Evolutionary conservation across 2,113 vertebrate genomes (phyloP), one percentile per base, ranked within the genome.

Genomic region (Notechis scutatus): DNA sequence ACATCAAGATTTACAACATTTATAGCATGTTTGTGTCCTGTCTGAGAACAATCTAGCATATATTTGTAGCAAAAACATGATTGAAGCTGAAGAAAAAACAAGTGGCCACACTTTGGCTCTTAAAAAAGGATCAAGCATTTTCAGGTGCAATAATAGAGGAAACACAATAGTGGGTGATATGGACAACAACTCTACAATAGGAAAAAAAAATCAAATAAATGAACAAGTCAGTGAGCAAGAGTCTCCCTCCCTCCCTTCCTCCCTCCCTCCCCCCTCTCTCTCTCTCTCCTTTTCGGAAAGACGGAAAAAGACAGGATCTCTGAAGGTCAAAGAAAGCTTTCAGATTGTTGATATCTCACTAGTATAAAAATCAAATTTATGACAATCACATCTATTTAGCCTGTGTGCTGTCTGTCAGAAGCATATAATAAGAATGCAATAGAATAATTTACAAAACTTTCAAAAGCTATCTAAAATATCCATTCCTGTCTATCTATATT

Each of bases 181-280:
- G 39, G 69, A 39, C 2, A 39, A 20, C n/a, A 74, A 74, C 6
- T 39, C n/a, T 74, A 39, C n/a, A 20, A 20, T 39, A 39, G 69
- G 0, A 5, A n/a, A 74, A 64, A 61, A 74, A 74, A 74, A 34
- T 74, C n/a, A 74, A 39, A 74, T 15, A 74, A 74, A 15, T 39
- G 14, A 74, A 34, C 64, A 34, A 39, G 5, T 34, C 69, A 74
- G 14, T 74, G 15, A 74, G n/a, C 64, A 64, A 64, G 50, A 52
- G 11, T 52, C 10, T 52, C 50, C 7, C 7, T 26, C 57, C 3
- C 57, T 10, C 2, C 10, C 57, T 24, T 21, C 24, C 23, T 5
- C 20, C 0, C 55, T 5, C 18, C 0, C 55, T 5, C 18, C 15
- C 0, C 4, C 1, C 54, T 5, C 55, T 2, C 56, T 9, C 57